A percentile compares a stretch with the other conserved stretches of the same genome.
Evolutionary conservation across 2,797 vertebrate species (phyloP).

Genomic region (Psittacula derbiana): DNA sequence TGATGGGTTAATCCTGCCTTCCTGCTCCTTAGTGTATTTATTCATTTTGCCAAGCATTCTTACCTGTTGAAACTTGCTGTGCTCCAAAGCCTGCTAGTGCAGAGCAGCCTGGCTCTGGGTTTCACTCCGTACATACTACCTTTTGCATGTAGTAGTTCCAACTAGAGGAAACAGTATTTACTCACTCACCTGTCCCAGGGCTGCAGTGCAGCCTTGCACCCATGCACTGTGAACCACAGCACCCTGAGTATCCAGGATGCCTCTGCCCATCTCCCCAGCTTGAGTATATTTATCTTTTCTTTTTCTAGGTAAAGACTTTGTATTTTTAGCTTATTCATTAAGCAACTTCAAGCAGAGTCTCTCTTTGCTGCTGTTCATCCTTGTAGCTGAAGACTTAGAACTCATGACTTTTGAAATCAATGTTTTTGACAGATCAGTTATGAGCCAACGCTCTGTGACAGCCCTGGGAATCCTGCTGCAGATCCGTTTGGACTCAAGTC

Average conservation of each 20-base stretch:
- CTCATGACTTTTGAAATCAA: too few species aligned
- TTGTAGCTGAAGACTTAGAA: background rate
- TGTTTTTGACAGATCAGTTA: background rate
- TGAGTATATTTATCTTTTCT: background rate
- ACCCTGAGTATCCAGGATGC: background rate
- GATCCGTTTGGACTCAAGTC: background rate
- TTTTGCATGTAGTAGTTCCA: background rate
- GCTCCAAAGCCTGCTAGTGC: background rate
- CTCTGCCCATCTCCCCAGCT: background rate
- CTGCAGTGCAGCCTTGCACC: rapidly evolving
- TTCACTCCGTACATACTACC: too few species aligned
- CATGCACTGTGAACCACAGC: rapidly evolving
- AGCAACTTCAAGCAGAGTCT: background rate
- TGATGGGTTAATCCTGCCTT: background rate
- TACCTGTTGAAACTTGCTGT: background rate
- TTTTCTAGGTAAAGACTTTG: background rate
- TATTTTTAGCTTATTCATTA: background rate
- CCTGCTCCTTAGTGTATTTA: too few species aligned
- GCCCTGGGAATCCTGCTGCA: background rate
- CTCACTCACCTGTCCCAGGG: background rate
- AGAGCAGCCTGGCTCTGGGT: background rate
- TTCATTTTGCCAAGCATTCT: background rate
- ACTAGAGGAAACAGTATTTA: too few species aligned
- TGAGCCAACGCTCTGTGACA: background rate
- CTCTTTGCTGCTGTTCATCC: background rate